Percentiles rank a stretch among this genome's conserved stretches.
These are phyloP conservation scores for Oriolus oriolus DNA, from an alignment of 2,113 vertebrate species.

Conservation along the genomic window DNA sequence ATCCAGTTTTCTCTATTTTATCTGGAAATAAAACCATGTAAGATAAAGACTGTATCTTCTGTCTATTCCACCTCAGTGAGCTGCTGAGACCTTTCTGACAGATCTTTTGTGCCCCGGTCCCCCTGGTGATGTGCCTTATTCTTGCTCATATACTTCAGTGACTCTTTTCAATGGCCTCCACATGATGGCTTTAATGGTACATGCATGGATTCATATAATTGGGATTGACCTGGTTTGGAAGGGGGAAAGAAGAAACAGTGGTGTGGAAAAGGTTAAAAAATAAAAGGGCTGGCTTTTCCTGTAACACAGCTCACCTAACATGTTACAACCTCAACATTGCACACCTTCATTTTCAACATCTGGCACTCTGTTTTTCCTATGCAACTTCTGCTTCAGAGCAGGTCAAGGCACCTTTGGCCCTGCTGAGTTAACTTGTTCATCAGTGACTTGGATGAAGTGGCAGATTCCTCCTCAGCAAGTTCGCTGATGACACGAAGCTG, in stretches of 20 bases:
- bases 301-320: background rate
- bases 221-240: background rate
- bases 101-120: background rate
- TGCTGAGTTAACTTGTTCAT: background rate
- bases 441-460: background rate
- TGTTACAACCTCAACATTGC: background rate
- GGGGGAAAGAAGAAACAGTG: background rate
- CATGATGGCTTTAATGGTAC: background rate
- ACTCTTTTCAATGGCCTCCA: background rate
- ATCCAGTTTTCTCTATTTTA: background rate
- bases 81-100: background rate
- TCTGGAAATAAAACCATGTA: background rate
- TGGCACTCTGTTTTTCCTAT: background rate
- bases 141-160: background rate
- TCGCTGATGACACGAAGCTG: background rate
- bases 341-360: background rate
- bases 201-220: background rate
- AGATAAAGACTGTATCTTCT: background rate
- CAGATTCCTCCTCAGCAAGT: background rate
- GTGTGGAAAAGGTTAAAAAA: background rate
- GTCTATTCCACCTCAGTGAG: background rate
- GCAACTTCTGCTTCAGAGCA: background rate
- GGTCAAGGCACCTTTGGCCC: background rate
- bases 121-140: fast-evolving
- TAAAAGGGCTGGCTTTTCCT: background rate